Conservation (phyloP, 2,888 invertebrate genomes). For the Drosophila mettleri region DNA sequence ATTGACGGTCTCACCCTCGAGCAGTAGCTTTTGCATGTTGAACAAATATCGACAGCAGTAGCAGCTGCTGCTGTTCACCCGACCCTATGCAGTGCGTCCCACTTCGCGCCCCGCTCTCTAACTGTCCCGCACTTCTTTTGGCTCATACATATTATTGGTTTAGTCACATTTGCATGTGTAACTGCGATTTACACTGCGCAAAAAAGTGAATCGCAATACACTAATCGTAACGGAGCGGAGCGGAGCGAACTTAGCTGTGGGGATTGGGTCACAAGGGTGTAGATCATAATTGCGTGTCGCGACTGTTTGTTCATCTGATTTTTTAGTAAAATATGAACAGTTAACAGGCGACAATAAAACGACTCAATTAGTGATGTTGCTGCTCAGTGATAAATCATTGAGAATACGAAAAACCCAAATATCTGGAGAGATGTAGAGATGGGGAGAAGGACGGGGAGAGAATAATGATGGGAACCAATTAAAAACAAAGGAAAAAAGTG, state of each 20-base stretch:
- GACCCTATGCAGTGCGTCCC: not conserved
- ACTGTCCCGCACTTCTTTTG: conserved; percentile 7
- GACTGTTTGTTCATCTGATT: conserved; percentile 44
- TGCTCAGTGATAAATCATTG: conserved; percentile 20
- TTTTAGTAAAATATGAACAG: conserved; percentile 50
- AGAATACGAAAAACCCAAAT: not conserved
- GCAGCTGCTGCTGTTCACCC: conserved; percentile 24
- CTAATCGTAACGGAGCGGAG: conserved; percentile 59
- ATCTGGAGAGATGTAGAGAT: not conserved
- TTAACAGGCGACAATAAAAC: conserved; percentile 39
- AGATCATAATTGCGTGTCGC: conserved; percentile 55
- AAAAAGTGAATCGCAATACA: conserved; percentile 60
- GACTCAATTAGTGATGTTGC: conserved; percentile 27
- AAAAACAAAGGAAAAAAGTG: conserved; percentile 3
- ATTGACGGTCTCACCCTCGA: conserved; percentile 41
- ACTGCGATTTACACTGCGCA: conserved; percentile 75
- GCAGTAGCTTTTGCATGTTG: conserved; percentile 36
- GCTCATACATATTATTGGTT: conserved; percentile 74
- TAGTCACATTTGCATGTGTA: conserved; percentile 80
- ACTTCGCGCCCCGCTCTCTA: not conserved
- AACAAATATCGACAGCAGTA: conserved; percentile 64
- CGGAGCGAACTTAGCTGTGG: conserved; percentile 29
- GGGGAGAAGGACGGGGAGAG: not conserved
- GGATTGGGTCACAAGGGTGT: conserved; percentile 29
- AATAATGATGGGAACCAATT: conserved; percentile 21